These are phyloP conservation scores for Toxostoma redivivum DNA, from an alignment of 2,113 vertebrate species.

Conservation along the genomic window DNA sequence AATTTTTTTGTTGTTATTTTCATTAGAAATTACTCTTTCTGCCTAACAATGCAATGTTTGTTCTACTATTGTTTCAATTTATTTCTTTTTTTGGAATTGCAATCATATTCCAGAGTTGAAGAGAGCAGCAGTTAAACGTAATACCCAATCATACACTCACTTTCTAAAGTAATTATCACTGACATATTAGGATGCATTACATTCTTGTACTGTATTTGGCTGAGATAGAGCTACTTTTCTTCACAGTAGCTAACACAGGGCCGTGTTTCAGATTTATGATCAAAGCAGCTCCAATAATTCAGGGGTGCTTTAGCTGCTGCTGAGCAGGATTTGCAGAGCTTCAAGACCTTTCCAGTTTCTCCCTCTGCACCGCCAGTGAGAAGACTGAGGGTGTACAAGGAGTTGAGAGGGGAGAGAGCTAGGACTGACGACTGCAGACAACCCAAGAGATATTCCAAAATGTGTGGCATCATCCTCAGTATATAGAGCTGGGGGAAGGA, in stretches of 20 bases:
- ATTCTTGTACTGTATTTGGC: neutral
- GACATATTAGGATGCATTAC: neutral
- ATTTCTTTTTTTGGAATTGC: neutral
- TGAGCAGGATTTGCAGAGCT: neutral
- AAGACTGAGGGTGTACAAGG: neutral
- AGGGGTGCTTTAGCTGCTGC: neutral
- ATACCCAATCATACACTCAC: neutral
- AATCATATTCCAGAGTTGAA: neutral
- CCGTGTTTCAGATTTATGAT: neutral
- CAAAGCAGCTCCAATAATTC: neutral
- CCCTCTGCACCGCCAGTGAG: neutral
- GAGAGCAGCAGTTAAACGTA: neutral
- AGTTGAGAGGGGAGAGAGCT: neutral
- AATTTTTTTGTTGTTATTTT: neutral
- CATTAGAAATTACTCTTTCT: neutral
- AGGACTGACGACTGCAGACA: neutral
- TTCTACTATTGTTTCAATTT: slow-evolving; percentile 2
- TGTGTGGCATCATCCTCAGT: neutral
- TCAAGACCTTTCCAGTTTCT: neutral
- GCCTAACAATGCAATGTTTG: neutral
- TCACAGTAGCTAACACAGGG: neutral
- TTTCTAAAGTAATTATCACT: slow-evolving; percentile 1
- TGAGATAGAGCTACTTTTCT: neutral
- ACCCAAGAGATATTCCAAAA: neutral
- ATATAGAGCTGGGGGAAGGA: neutral